Evolutionary conservation across 2,797 vertebrate species (phyloP), one percentile per base, ranked within the genome.

Genomic region (Danio aesculapii): DNA sequence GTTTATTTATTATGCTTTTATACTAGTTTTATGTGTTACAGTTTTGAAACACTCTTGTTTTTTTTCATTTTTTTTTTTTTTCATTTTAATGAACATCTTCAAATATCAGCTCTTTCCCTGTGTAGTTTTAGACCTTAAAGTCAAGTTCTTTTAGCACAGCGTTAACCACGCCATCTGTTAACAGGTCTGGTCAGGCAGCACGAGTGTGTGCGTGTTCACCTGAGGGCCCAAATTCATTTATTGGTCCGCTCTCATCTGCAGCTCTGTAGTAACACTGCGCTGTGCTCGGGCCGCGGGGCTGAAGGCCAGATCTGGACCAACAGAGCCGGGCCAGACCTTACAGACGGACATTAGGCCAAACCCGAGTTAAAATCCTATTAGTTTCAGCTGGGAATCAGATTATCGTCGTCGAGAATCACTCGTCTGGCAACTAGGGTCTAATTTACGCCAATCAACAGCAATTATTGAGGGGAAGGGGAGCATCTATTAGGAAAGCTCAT

Each of bases 281-380:
- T 50, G 91, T 90, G 92, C 90, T 92, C 90, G 92, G 91, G 92
- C 92, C 90, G 92, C 92, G 91, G 83, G 91, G 92, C 88, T 85
- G 87, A 74, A 86, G 67, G 83, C 70, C 86, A 89, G 77, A 87
- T 91, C 89, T 91, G 91, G 91, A 81, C 90, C 55, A 46, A 88
- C 82, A 91, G 91, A 94, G 93, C 91, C 91, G 92, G 61, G 82
- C 91, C 93, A 92, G 93, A 92, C 91, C 93, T 94, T 92, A 91
- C 94, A 95, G 94, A 95, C 94, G 92, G 94, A 94, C 94, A 95
- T 95, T 94, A 95, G 94, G 93, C 93, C 92, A 88, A 92, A 91
- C 93, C 92, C 91, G 93, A 95, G 94, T 95, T 95, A 94, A 94
- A 95, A 95, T 95, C 94, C 94, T 95, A 95, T 95, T 95, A 95